These are phyloP conservation scores for Harpalus rubripes DNA, from an alignment of 2,888 invertebrate genomes.

Conservation along the genomic window DNA sequence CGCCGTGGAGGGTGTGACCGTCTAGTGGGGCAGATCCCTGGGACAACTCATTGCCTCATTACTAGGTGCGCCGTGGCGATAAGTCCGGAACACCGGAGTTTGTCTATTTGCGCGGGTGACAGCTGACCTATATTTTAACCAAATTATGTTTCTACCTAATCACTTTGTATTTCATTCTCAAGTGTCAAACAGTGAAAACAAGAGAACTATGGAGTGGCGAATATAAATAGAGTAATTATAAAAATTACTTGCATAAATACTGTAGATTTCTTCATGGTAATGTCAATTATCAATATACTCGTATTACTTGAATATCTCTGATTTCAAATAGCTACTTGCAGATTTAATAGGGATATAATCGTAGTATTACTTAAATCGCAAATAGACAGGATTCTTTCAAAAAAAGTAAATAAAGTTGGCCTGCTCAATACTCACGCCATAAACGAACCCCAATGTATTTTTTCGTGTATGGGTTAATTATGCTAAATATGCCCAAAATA, in stretches of 20 bases:
- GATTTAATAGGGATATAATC: too few relatives aligned
- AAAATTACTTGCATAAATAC: not conserved
- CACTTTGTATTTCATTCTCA: constrained; percentile 32
- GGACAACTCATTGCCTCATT: not conserved
- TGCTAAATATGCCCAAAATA: too few relatives aligned
- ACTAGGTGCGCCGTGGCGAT: not conserved
- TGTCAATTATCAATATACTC: too few relatives aligned
- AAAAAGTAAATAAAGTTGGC: too few relatives aligned
- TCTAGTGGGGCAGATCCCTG: not conserved
- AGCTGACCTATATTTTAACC: constrained; percentile 51
- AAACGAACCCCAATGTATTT: too few relatives aligned
- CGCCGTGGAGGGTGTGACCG: not conserved
- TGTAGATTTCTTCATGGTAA: not conserved
- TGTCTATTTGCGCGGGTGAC: not conserved
- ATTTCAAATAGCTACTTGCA: too few relatives aligned
- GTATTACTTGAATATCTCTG: too few relatives aligned
- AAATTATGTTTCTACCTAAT: constrained; percentile 38
- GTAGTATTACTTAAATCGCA: too few relatives aligned
- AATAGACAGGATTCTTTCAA: too few relatives aligned
- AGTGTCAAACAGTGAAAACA: not conserved
- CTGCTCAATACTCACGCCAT: too few relatives aligned
- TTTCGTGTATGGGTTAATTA: too few relatives aligned
- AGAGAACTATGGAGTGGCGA: too few relatives aligned
- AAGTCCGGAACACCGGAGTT: not conserved
- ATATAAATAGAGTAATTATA: not conserved